phyloP scores from a whole-genome alignment of 1,140 invertebrate species.

The Acyrthosiphon pisum region DNA sequence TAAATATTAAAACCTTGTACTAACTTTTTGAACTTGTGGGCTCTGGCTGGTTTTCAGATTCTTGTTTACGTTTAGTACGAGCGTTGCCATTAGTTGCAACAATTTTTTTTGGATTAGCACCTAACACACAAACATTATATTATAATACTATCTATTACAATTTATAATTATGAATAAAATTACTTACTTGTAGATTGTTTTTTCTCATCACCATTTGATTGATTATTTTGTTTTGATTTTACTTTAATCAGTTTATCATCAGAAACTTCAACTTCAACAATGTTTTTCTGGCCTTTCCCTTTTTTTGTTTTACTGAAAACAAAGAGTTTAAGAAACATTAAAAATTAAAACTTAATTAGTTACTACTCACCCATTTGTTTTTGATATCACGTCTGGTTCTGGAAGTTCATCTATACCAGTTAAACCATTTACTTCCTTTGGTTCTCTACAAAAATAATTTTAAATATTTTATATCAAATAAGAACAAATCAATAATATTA shows the following conservation, averaged over 20 bases:
- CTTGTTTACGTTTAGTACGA: constrained; percentile 34
- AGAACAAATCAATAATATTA: neutral
- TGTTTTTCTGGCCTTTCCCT: neutral
- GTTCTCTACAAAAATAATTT: constrained; percentile 2
- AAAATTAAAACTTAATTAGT: neutral
- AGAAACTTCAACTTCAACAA: neutral
- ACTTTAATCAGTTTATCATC: neutral
- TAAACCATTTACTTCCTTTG: neutral
- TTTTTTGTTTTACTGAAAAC: neutral
- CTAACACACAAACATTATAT: neutral
- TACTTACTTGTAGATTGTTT: neutral
- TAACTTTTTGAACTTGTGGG: constrained; percentile 27
- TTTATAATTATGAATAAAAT: neutral
- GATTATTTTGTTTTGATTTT: constrained; percentile 17
- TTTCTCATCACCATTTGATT: neutral
- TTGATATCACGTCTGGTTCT: constrained; percentile 3
- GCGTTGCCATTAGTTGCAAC: neutral
- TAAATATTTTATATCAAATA: neutral
- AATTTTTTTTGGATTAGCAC: neutral
- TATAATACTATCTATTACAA: neutral
- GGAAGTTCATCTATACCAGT: neutral
- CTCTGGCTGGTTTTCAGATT: neutral
- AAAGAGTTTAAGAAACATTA: neutral
- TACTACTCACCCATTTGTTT: neutral
- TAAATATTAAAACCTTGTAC: neutral